Conservation (phyloP, 2,113 vertebrate genomes). For the Eublepharis macularius region DNA sequence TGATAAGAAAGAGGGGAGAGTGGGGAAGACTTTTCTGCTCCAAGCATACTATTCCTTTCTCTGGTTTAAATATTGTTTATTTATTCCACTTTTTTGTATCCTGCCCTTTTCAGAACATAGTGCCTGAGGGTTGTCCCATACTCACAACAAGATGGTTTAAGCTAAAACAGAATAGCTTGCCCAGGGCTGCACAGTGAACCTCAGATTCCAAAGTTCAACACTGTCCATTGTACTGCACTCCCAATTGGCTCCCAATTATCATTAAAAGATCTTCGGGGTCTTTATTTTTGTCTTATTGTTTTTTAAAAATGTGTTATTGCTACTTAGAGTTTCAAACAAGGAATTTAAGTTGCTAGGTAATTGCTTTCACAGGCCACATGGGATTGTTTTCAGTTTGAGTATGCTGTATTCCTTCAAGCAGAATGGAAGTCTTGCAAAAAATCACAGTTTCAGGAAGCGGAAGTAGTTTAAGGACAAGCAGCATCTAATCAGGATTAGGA, state of each 20-base stretch:
- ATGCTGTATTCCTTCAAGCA: neutral
- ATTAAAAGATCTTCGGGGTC: neutral
- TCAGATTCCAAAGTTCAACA: neutral
- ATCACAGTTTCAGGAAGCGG: constrained; percentile 4
- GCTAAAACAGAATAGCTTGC: neutral
- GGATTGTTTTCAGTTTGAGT: constrained; percentile 4
- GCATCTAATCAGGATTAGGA: neutral
- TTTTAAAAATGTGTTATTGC: neutral
- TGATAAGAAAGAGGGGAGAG: neutral
- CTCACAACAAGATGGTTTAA: neutral
- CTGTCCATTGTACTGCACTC: neutral
- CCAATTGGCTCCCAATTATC: neutral
- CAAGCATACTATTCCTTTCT: neutral
- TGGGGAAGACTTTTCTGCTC: neutral
- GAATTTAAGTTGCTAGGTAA: neutral
- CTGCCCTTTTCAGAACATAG: neutral
- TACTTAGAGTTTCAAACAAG: neutral
- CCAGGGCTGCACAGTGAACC: too few species aligned
- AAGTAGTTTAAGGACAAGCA: constrained; percentile 12
- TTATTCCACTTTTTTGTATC: neutral
- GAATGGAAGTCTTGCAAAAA: neutral
- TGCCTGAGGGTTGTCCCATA: neutral
- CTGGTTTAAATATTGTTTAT: neutral
- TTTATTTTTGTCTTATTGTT: neutral
- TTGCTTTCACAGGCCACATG: neutral